Percentiles rank a stretch among this genome's conserved stretches.
Conservation (phyloP, 2,797 vertebrate genomes). For the Arctocebus calabarensis region DNA sequence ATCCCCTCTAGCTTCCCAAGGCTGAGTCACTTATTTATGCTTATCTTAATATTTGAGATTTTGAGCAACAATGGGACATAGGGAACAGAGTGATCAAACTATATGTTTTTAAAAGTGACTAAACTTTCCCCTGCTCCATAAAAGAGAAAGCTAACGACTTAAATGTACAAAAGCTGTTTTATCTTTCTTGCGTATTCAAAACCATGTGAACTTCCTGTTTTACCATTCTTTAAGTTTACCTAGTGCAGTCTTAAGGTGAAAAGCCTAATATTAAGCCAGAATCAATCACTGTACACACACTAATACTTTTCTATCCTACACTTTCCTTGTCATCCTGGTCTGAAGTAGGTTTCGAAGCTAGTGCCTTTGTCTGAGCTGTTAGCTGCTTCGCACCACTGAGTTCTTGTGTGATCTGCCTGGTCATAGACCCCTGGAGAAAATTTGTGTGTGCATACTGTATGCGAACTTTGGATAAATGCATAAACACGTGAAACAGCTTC, state of each 20-base stretch:
- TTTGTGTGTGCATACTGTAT: constrained; percentile 93
- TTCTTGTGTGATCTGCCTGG: constrained; percentile 89
- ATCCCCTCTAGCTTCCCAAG: background rate
- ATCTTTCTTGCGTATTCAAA: background rate
- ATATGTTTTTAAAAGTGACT: constrained; percentile 48
- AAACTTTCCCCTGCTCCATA: background rate
- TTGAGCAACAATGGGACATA: constrained; percentile 21
- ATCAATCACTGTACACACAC: constrained; percentile 89
- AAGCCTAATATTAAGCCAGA: constrained; percentile 89
- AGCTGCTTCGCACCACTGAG: constrained; percentile 89
- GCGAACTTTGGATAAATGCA: constrained; percentile 97
- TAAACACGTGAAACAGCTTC: constrained; percentile 93
- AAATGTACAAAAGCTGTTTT: background rate
- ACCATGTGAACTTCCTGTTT: constrained; percentile 80
- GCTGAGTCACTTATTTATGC: background rate
- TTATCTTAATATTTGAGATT: constrained; percentile 20
- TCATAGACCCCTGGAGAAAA: constrained; percentile 91
- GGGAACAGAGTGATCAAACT: background rate
- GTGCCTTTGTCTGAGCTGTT: constrained; percentile 91
- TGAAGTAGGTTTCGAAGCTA: constrained; percentile 85
- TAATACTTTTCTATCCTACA: constrained; percentile 90
- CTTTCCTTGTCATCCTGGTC: constrained; percentile 86
- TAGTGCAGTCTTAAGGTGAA: constrained; percentile 87
- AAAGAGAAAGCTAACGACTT: constrained; percentile 27
- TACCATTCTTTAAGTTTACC: constrained; percentile 82